phyloP scores from a whole-genome alignment of 2,888 invertebrate genomes.

The Rhingia campestris region DNA sequence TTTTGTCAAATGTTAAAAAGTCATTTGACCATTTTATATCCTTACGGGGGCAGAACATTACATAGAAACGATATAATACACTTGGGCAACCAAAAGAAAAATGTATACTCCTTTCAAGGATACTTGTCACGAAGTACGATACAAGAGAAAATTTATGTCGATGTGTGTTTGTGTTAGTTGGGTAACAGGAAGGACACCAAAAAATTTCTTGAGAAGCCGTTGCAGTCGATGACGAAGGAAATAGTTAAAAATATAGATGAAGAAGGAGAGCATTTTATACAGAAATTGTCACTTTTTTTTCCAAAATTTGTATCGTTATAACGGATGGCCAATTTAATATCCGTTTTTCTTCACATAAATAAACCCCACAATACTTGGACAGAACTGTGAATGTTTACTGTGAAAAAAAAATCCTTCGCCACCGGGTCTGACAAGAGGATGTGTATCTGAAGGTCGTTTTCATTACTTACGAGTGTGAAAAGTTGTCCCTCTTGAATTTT shows the following conservation, averaged over 20 bases:
- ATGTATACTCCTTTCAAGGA: constrained; percentile 41
- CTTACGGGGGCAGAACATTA: constrained; percentile 42
- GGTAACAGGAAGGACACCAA: constrained; percentile 47
- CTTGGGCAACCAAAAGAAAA: constrained; percentile 27
- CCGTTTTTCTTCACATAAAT: constrained; percentile 35
- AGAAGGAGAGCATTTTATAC: neutral
- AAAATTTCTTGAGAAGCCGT: constrained; percentile 21
- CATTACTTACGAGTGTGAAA: constrained; percentile 13
- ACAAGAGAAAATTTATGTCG: constrained; percentile 11
- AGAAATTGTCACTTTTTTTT: constrained; percentile 46
- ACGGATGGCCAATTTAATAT: constrained; percentile 63
- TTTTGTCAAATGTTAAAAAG: constrained; percentile 62
- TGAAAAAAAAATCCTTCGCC: too few relatives aligned
- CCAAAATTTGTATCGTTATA: constrained; percentile 36
- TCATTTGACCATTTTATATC: constrained; percentile 71
- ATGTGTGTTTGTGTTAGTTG: constrained; percentile 17
- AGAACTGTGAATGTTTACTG: neutral
- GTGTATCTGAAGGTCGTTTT: constrained; percentile 19
- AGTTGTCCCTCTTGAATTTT: neutral
- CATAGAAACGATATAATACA: constrained; percentile 38
- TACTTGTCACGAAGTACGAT: constrained; percentile 50
- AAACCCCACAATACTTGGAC: neutral
- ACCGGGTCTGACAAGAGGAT: neutral
- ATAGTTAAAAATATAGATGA: constrained; percentile 3
- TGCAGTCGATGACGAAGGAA: constrained; percentile 20